phyloP scores from a whole-genome alignment of 2,888 invertebrate species.

The Caenorhabditis panamensis region DNA sequence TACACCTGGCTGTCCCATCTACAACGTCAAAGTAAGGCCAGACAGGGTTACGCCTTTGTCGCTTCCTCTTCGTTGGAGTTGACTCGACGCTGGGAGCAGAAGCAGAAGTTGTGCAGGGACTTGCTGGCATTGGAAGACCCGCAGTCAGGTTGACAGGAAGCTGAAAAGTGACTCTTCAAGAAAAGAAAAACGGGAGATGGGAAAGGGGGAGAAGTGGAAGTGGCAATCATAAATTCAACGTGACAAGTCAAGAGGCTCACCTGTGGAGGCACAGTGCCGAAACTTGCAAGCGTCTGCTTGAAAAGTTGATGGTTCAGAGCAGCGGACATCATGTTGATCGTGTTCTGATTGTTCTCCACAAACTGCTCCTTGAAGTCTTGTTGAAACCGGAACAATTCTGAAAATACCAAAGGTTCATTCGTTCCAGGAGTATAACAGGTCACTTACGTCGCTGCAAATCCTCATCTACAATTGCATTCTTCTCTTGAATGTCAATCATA shows the following conservation, averaged over 20 bases:
- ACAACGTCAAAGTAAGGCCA: constrained; percentile 77
- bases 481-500: constrained; percentile 49
- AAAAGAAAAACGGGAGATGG: neutral
- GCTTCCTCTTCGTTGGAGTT: constrained; percentile 73
- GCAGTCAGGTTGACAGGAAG: constrained; percentile 47
- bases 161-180: no score
- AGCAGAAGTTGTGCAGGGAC: constrained; percentile 50
- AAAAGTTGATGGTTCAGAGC: constrained; percentile 63
- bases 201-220: neutral
- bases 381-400: constrained; percentile 70
- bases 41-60: constrained; percentile 76
- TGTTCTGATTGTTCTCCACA: constrained; percentile 61
- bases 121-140: constrained; percentile 48
- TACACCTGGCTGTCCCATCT: constrained; percentile 74
- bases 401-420: constrained; percentile 11
- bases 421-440: neutral
- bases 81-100: constrained; percentile 52
- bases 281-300: constrained; percentile 54
- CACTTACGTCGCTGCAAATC: constrained; percentile 67
- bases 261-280: constrained; percentile 45
- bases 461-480: constrained; percentile 36
- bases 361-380: constrained; percentile 62
- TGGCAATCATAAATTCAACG: neutral
- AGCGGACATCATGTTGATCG: constrained; percentile 64
- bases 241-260: constrained; percentile 6